phyloP scores from a whole-genome alignment of 2,113 vertebrate species.

The Syngnathoides biaculeatus region DNA sequence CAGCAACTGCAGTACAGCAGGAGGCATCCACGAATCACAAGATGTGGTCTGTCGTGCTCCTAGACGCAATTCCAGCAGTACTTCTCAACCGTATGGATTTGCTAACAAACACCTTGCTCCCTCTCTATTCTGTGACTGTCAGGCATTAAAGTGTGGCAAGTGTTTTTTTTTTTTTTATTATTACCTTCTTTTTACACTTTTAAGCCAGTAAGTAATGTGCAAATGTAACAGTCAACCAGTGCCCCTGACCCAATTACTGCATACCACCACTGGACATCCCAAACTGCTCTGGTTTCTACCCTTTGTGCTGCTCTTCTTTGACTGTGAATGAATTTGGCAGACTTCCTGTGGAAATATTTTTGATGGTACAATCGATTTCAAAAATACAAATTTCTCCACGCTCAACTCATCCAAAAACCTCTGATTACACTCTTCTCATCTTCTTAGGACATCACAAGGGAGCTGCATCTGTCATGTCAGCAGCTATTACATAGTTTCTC shows the following conservation, averaged over 20 bases:
- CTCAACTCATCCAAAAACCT: conserved; percentile 44
- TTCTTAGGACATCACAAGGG: conserved; percentile 44
- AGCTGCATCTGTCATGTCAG: conserved; percentile 45
- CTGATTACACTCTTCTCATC: conserved; percentile 40
- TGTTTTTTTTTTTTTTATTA: no score
- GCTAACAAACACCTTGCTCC: background rate
- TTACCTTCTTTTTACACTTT: background rate
- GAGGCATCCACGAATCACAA: background rate
- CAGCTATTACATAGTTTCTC: conserved; percentile 46
- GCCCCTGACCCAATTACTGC: background rate
- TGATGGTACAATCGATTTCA: conserved; percentile 54
- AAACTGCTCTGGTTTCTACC: conserved; percentile 11
- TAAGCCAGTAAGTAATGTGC: background rate
- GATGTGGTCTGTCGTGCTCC: no score
- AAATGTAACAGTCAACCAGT: background rate
- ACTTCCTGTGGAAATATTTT: conserved; percentile 33
- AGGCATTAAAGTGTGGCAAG: no score
- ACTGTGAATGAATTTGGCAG: conserved; percentile 53
- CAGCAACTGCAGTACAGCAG: conserved; percentile 8
- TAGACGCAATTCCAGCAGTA: no score
- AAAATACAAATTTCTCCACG: conserved; percentile 48
- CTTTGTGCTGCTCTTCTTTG: conserved; percentile 35
- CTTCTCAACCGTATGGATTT: no score
- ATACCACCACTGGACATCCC: conserved; percentile 22
- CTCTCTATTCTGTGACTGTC: background rate